A percentile compares a stretch with the other conserved stretches of the same genome.
Evolutionary conservation across 1,140 invertebrate genomes (phyloP).

Genomic region (Marisa cornuarietis): DNA sequence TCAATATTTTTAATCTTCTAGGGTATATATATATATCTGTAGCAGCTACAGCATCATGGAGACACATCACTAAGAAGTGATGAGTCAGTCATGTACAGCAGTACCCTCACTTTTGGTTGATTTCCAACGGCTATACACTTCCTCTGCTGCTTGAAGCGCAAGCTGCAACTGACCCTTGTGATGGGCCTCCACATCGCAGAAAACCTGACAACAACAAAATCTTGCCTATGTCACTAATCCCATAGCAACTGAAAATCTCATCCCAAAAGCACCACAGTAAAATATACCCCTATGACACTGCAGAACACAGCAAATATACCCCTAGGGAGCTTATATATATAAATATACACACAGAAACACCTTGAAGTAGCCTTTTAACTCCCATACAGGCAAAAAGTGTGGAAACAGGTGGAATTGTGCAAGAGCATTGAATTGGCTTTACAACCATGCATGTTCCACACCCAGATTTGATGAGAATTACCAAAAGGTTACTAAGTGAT

Average conservation of each 20-base stretch:
- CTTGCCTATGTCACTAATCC: not conserved
- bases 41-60: too few relatives aligned
- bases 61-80: too few relatives aligned
- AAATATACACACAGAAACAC: not conserved
- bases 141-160: conserved; percentile 18
- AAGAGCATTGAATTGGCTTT: too few relatives aligned
- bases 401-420: too few relatives aligned
- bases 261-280: not conserved
- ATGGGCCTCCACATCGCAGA: conserved; percentile 2
- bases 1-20: too few relatives aligned
- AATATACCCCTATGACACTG: not conserved
- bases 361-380: too few relatives aligned
- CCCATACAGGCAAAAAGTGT: too few relatives aligned
- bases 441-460: too few relatives aligned
- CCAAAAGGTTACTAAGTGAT: too few relatives aligned
- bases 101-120: not conserved
- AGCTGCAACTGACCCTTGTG: conserved; percentile 26
- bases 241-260: not conserved
- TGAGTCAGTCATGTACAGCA: too few relatives aligned
- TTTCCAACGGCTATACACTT: not conserved
- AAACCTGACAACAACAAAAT: conserved; percentile 16
- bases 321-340: not conserved
- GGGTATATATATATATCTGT: too few relatives aligned
- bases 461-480: too few relatives aligned
- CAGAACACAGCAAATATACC: not conserved